Base-by-base conservation (phyloP, 2,888 invertebrate genomes). In the Ptychoptera albimana region DNA sequence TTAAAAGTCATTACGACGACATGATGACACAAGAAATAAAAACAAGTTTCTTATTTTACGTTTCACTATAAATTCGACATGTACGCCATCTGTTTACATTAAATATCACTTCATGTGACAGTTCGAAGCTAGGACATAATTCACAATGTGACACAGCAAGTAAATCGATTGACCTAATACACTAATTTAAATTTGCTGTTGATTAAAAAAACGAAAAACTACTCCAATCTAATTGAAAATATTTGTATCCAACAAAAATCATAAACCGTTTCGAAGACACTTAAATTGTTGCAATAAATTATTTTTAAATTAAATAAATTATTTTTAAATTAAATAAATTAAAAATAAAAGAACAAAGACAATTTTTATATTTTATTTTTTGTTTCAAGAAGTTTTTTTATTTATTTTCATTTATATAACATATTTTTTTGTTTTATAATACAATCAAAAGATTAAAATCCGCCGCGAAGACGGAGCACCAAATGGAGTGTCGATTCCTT, bases 401-500 rank as follows among this genome's bases (percentile, higher is more conserved):
- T n/a, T n/a, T 6, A n/a, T 34, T 34, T n/a, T 34, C 34, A 34
- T n/a, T 34, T 3, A 8, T 31, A 31, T 31, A n/a, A 34, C 10
- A 34, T n/a, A 34, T 6, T 34, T 34, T 34, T n/a, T 34, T 34
- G 6, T 34, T 34, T n/a, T 34, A 34, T 34, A 6, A 2, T 34
- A 34, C 4, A n/a, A 6, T 6, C 34, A 10, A n/a, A 34, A 34
- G 10, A 4, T 34, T n/a, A 34, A 54, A 96, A 93, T 69, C 75
- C 84, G 74, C 94, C 94, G 64, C 93, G 78, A 54, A 96, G 79
- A 71, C 93, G 84, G 50, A 96, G 75, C 50, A 94, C 93, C 71
- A 88, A 76, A 66, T 94, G 93, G 51, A 94, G 77, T 8, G 94
- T 96, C 0, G 93, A 93, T 66, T 91, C 91, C 66, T 91, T 89